These are phyloP conservation scores for Nixonia krombeini DNA, from an alignment of 1,140 invertebrate species.

Conservation along the genomic window DNA sequence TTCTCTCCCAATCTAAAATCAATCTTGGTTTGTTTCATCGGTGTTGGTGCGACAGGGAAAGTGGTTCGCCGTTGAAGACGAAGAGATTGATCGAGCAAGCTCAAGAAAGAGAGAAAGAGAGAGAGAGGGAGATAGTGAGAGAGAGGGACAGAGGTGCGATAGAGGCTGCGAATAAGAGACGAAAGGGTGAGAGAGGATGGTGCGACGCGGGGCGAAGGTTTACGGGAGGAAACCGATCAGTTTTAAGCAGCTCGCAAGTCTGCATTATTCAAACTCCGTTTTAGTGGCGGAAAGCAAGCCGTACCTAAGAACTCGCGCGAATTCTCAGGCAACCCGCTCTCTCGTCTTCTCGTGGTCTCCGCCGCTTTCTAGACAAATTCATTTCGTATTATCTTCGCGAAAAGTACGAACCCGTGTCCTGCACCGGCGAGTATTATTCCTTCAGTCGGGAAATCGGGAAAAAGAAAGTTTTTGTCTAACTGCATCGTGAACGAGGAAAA, in stretches of 20 bases:
- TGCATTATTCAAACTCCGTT: constrained; percentile 70
- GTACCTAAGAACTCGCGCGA: constrained; percentile 30
- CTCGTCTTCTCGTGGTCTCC: constrained; percentile 16
- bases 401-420: constrained; percentile 43
- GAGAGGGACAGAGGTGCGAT: constrained; percentile 15
- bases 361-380: constrained; percentile 43
- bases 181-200: constrained; percentile 16
- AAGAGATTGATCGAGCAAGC: too few relatives aligned
- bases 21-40: constrained; percentile 66
- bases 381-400: constrained; percentile 44
- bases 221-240: constrained; percentile 58
- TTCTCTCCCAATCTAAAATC: constrained; percentile 70
- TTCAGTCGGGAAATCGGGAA: constrained; percentile 5
- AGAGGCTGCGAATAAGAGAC: constrained; percentile 33
- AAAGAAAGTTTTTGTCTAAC: constrained; percentile 13
- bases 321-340: constrained; percentile 32
- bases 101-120: constrained; percentile 6
- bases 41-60: constrained; percentile 46
- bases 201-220: constrained; percentile 22
- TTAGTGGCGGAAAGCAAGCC: constrained; percentile 36
- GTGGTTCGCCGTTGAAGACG: constrained; percentile 31
- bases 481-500: too few relatives aligned
- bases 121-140: constrained; percentile 15
- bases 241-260: constrained; percentile 67
- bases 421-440: constrained; percentile 25